Evolutionary conservation across 2,888 invertebrate species (phyloP), one percentile per base, ranked within the genome.

Genomic region (Polietes domitor): DNA sequence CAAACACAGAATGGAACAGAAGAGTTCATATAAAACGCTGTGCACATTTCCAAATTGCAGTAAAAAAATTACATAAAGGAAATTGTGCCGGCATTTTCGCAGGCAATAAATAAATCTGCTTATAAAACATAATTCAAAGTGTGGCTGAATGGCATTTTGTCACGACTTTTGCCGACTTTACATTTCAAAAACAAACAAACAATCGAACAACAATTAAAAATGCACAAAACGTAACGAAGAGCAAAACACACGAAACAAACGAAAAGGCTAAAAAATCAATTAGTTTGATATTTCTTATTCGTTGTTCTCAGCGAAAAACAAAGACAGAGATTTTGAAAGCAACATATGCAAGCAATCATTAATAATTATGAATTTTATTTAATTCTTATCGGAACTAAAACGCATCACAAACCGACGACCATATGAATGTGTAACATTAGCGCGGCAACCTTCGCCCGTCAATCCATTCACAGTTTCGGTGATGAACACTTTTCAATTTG

Each of bases 31-130:
- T 65, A 65, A 65, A n/a, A n/a, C n/a, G n/a, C n/a, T n/a, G n/a
- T n/a, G n/a, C 37, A 41, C 12, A 41, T 37, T 41, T 63, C 32
- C 26, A 61, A 26, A 24, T 63, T 28, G 63, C 32, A 58, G 9
- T 21, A 6, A 41, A 37, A 37, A 17, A 21, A 41, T 41, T 37
- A 19, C 65, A 65, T 41, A 41, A 37, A 37, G 65, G 12, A 65
- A 65, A 65, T 65, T 65, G 37, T 41, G 65, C 19, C 65, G 65
- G 65, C 65, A 65, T 65, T 65, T 65, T 65, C 26, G 26, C 58
- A 58, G 58, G 15, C 26, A 58, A 58, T 58, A 58, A 58, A 58
- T 58, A 58, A 58, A 58, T 58, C 37, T 65, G n/a, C 21, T 65
- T 37, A 10, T 37, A 63, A 63, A 63, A 15, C 32, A 26, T 19